Evolutionary conservation across 2,888 invertebrate species (phyloP).

Genomic region (Oscheius sp.): DNA sequence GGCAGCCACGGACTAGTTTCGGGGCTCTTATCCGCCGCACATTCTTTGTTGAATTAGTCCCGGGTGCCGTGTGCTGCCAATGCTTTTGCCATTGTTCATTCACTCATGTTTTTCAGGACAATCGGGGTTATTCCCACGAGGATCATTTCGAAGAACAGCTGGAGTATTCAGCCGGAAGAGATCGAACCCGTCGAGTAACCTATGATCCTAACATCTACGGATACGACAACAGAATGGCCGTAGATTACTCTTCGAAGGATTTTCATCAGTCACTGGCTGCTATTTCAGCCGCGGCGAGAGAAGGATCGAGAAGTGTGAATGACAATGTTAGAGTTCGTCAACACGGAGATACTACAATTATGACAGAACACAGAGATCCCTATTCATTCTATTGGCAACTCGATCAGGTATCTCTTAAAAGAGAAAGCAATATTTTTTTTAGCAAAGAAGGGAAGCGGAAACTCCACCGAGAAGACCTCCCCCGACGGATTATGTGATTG

Average conservation of each 20-base stretch:
- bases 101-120: conserved; percentile 21
- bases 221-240: conserved; percentile 50
- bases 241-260: conserved; percentile 61
- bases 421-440: conserved; percentile 5
- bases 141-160: conserved; percentile 50
- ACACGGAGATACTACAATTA: conserved; percentile 67
- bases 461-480: conserved; percentile 59
- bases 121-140: conserved; percentile 43
- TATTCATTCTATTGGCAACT: conserved; percentile 71
- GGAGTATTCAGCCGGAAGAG: conserved; percentile 46
- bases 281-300: conserved; percentile 65
- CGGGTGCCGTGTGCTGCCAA: conserved; percentile 3
- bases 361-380: conserved; percentile 71
- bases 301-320: conserved; percentile 44
- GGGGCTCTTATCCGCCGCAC: conserved; percentile 23
- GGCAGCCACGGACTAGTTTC: conserved; percentile 24
- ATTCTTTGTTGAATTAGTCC: conserved; percentile 33
- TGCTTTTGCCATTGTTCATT: conserved; percentile 1
- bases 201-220: conserved; percentile 22
- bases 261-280: conserved; percentile 66
- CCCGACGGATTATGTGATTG: conserved; percentile 68
- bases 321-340: conserved; percentile 51
- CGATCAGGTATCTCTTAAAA: conserved; percentile 66
- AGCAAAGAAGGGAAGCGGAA: conserved; percentile 46
- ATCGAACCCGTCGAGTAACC: conserved; percentile 28